phyloP scores from a whole-genome alignment of 2,797 vertebrate genomes.

The Galago senegalensis region DNA sequence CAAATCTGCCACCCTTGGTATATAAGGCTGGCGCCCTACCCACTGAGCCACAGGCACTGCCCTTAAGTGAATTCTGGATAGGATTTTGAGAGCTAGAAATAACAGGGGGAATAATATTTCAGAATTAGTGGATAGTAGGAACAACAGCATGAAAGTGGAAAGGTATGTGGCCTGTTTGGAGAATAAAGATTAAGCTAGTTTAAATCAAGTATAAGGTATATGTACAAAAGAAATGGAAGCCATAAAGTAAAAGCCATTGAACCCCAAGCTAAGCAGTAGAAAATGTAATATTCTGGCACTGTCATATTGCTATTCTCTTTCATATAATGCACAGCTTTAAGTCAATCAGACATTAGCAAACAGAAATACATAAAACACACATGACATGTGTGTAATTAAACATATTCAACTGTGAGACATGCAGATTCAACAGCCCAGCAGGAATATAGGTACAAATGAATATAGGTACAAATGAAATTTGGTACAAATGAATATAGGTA shows the following conservation, averaged over 20 bases:
- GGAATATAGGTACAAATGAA: not conserved
- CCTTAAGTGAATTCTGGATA: conserved; percentile 1
- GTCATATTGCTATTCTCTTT: not conserved
- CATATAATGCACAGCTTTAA: not conserved
- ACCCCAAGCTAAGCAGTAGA: not conserved
- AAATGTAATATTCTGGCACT: not conserved
- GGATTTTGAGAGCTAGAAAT: not conserved
- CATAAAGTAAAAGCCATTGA: not conserved
- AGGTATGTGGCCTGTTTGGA: not conserved
- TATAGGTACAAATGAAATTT: too few species aligned
- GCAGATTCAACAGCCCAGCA: conserved; percentile 4
- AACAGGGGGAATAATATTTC: not conserved
- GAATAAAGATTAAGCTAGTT: conserved; percentile 4
- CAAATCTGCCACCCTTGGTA: too few species aligned
- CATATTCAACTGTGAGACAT: conserved; percentile 31
- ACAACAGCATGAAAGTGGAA: not conserved
- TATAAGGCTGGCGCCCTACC: too few species aligned
- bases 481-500: not conserved
- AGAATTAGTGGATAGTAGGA: not conserved
- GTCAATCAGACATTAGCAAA: conserved; percentile 23
- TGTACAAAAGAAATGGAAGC: not conserved
- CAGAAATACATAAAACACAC: conserved; percentile 20
- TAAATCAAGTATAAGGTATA: not conserved
- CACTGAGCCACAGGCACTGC: too few species aligned
- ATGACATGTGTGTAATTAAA: not conserved